Conservation (phyloP, 2,888 invertebrate species). For the Neocrepidodera transversa region DNA sequence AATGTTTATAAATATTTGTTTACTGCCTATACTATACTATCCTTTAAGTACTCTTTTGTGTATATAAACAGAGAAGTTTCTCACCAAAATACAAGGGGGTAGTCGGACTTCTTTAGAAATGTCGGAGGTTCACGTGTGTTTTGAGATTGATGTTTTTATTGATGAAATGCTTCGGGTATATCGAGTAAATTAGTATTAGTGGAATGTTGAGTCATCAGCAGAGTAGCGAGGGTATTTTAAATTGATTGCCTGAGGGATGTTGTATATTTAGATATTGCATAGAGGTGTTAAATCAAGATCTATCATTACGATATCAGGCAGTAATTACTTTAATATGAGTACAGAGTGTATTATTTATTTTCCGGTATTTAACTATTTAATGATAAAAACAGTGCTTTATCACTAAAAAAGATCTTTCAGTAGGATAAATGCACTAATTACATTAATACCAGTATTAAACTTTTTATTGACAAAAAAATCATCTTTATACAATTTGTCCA, state of each 20-base stretch:
- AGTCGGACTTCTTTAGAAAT: slow-evolving; percentile 6
- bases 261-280: not conserved
- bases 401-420: too few species aligned
- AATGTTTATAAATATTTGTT: too few species aligned
- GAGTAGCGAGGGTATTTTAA: slow-evolving; percentile 1
- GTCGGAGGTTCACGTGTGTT: slow-evolving; percentile 12
- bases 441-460: too few species aligned
- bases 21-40: too few species aligned
- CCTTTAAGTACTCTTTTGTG: not conserved
- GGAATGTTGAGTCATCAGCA: slow-evolving; percentile 14
- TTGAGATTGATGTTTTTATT: slow-evolving; percentile 22
- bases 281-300: not conserved
- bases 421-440: too few species aligned
- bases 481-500: too few species aligned
- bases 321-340: not conserved
- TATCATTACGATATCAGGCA: not conserved
- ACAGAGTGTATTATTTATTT: too few species aligned
- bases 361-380: too few species aligned
- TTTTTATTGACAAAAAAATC: too few species aligned
- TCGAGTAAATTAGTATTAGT: slow-evolving; percentile 19
- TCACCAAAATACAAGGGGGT: slow-evolving; percentile 1
- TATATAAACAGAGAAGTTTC: slow-evolving; percentile 4
- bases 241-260: not conserved
- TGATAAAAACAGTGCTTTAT: too few species aligned
- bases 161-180: slow-evolving; percentile 15